Percentiles rank a stretch among this genome's conserved stretches.
Evolutionary conservation across 2,888 invertebrate species (phyloP).

Genomic region (Belgica antarctica): DNA sequence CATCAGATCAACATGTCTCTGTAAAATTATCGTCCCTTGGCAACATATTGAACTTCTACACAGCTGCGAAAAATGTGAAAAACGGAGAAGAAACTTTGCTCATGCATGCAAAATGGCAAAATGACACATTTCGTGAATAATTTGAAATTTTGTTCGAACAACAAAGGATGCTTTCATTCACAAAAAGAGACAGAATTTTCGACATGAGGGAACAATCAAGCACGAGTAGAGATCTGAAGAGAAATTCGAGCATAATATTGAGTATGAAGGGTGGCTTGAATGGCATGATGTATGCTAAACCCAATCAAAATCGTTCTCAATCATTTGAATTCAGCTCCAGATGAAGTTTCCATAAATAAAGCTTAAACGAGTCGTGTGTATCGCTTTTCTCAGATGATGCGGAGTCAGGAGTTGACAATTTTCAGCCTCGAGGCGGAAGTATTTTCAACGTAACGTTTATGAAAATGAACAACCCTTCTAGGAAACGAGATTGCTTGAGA

Average conservation of each 20-base stretch:
- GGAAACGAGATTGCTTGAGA: too few relatives aligned
- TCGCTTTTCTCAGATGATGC: neutral
- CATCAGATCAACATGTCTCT: constrained; percentile 11
- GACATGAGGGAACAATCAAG: neutral
- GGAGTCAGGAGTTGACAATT: too few relatives aligned
- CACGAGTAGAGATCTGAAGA: neutral
- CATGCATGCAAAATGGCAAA: constrained; percentile 16
- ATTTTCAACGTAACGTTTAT: too few relatives aligned
- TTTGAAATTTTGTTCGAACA: neutral
- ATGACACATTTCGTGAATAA: constrained; percentile 22
- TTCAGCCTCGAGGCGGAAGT: too few relatives aligned
- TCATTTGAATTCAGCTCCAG: neutral
- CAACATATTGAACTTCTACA: neutral
- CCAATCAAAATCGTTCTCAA: constrained; percentile 9
- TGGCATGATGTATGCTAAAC: too few relatives aligned
- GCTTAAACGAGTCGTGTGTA: neutral
- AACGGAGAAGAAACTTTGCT: neutral
- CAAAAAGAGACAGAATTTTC: neutral
- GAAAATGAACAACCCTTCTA: too few relatives aligned
- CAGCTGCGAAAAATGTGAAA: neutral
- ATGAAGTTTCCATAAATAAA: neutral
- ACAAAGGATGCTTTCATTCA: neutral
- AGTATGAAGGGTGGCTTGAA: too few relatives aligned
- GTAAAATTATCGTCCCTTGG: neutral
- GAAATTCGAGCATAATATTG: neutral